phyloP scores from a whole-genome alignment of 2,888 invertebrate species.

The Chloroclystis v-ata region DNA sequence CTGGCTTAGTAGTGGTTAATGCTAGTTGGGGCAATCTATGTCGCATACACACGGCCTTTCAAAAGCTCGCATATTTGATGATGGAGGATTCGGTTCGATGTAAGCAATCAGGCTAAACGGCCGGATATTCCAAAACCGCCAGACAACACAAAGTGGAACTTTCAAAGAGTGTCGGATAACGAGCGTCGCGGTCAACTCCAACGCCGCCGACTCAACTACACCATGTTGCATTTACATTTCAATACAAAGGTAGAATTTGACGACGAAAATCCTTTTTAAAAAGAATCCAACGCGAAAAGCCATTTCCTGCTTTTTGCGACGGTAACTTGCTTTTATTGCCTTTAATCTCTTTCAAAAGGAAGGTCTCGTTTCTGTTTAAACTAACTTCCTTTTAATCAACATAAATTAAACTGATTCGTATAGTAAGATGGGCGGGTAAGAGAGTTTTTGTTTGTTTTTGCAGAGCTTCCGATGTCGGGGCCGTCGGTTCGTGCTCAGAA shows the following conservation, averaged over 20 bases:
- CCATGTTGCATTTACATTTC: slow-evolving; percentile 12
- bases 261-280: slow-evolving; percentile 1
- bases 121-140: slow-evolving; percentile 6
- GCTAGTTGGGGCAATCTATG: slow-evolving; percentile 16
- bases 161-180: slow-evolving; percentile 20
- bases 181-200: slow-evolving; percentile 15
- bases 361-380: slow-evolving; percentile 13
- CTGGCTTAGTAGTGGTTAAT: slow-evolving; percentile 10
- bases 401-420: slow-evolving; percentile 21
- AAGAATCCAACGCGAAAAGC: slow-evolving; percentile 10
- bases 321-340: slow-evolving; percentile 18
- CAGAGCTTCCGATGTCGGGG: slow-evolving; percentile 81
- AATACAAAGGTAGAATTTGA: slow-evolving; percentile 13
- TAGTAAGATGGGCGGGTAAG: slow-evolving; percentile 9
- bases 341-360: slow-evolving; percentile 13
- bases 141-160: slow-evolving; percentile 18
- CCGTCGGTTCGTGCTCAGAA: slow-evolving; percentile 81
- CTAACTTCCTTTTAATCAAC: slow-evolving; percentile 19
- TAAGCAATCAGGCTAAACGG: slow-evolving; percentile 8
- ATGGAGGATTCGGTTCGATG: slow-evolving; percentile 16
- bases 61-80: slow-evolving; percentile 13
- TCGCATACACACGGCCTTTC: slow-evolving; percentile 11
- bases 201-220: slow-evolving; percentile 5
- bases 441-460: slow-evolving; percentile 18
- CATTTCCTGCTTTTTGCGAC: slow-evolving; percentile 13